Conservation (phyloP, 2,113 vertebrate species). For the Chunga burmeisteri region DNA sequence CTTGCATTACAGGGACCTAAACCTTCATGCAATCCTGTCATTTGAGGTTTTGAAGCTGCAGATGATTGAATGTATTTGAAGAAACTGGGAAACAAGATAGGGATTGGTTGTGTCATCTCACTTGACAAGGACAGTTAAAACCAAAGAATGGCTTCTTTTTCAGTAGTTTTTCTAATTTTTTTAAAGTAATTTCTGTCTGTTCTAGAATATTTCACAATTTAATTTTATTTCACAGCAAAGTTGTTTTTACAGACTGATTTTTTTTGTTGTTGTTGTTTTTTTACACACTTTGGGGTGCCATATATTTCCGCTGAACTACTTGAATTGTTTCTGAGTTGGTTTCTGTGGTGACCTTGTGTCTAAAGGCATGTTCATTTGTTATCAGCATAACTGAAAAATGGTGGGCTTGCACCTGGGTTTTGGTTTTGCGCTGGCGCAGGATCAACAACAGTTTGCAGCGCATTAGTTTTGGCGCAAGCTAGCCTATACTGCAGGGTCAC, state of each 20-base stretch:
- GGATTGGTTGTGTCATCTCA: neutral
- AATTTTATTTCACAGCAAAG: neutral
- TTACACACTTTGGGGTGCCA: fast-evolving
- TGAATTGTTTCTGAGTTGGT: neutral
- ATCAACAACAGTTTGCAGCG: conserved; percentile 94
- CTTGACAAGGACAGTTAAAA: neutral
- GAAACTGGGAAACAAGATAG: fast-evolving
- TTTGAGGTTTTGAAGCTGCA: conserved; percentile 86
- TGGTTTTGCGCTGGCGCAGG: conserved; percentile 98
- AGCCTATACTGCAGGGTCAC: conserved; percentile 99
- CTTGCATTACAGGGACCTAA: conserved; percentile 99
- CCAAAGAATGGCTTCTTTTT: neutral
- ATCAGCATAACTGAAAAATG: conserved; percentile 88
- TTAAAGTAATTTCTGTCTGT: fast-evolving
- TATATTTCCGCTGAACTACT: neutral
- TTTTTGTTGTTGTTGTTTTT: neutral
- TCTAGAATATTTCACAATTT: neutral
- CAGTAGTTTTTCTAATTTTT: neutral
- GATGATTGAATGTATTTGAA: neutral
- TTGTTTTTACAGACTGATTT: neutral
- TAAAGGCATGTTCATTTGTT: neutral
- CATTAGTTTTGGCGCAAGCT: conserved; percentile 90
- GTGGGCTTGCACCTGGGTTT: conserved; percentile 87
- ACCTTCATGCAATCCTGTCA: conserved; percentile 86
- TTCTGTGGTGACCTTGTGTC: neutral